phyloP scores from a whole-genome alignment of 2,888 invertebrate genomes.

The Scrobipalpa costella region DNA sequence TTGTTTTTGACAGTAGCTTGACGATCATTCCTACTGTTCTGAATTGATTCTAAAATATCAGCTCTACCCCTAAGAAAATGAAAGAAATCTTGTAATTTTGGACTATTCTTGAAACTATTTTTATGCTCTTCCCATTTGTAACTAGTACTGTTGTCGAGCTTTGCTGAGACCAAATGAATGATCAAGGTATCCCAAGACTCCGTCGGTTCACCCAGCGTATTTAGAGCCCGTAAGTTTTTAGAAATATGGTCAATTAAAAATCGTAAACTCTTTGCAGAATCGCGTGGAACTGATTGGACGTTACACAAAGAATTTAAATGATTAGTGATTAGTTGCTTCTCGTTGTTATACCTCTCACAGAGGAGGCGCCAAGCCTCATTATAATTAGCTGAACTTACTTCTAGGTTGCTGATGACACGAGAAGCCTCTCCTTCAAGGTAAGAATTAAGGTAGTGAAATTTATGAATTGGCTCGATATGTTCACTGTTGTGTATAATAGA shows the following conservation, averaged over 20 bases:
- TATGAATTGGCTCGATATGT: neutral
- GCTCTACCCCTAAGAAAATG: neutral
- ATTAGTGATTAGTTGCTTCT: neutral
- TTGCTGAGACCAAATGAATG: neutral
- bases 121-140: neutral
- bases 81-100: constrained; percentile 5
- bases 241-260: neutral
- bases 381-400: neutral
- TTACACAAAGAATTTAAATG: constrained; percentile 3
- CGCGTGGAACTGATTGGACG: neutral
- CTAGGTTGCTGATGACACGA: constrained; percentile 1
- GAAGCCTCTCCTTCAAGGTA: neutral
- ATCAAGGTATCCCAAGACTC: neutral
- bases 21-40: too few relatives aligned
- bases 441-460: neutral
- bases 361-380: neutral
- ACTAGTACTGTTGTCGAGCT: neutral
- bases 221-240: neutral
- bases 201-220: neutral
- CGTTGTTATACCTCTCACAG: neutral
- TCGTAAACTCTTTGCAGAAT: neutral
- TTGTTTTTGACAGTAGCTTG: too few relatives aligned
- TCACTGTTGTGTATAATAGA: constrained; percentile 20
- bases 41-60: too few relatives aligned
- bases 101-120: neutral